Evolutionary conservation across 1,140 invertebrate species (phyloP).

Genomic region (Scaptomyza graminum): DNA sequence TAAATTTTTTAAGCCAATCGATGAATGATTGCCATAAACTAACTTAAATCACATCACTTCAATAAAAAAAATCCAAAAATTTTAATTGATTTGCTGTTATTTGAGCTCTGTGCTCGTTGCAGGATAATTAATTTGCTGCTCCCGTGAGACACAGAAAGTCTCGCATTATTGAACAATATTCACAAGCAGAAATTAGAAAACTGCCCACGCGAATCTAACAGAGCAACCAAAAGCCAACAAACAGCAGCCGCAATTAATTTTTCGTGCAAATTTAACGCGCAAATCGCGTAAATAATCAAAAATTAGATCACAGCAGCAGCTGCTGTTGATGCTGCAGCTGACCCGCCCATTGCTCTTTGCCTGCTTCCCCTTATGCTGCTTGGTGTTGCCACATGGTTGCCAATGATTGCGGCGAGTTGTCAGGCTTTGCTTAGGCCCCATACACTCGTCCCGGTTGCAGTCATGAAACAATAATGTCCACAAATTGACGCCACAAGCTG

Average conservation of each 20-base stretch:
- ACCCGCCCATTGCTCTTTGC: not conserved
- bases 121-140: conserved; percentile 52
- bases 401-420: conserved; percentile 74
- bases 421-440: conserved; percentile 66
- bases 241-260: conserved; percentile 68
- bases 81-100: conserved; percentile 42
- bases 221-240: conserved; percentile 44
- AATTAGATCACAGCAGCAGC: conserved; percentile 69
- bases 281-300: conserved; percentile 78
- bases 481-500: conserved; percentile 81
- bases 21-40: too few relatives aligned
- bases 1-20: too few relatives aligned
- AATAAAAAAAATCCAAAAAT: not conserved
- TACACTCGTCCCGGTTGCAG: conserved; percentile 62
- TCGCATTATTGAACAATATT: not conserved
- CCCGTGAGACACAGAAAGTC: not conserved
- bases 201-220: conserved; percentile 23
- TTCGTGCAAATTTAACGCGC: conserved; percentile 59
- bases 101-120: conserved; percentile 31
- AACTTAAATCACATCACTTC: not conserved
- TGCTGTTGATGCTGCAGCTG: conserved; percentile 31
- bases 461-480: conserved; percentile 81
- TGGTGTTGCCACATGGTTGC: conserved; percentile 36
- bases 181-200: conserved; percentile 32
- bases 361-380: not conserved